Base-by-base conservation (phyloP, 1,140 invertebrate species). In the Lordiphosa clarofinis region DNA sequence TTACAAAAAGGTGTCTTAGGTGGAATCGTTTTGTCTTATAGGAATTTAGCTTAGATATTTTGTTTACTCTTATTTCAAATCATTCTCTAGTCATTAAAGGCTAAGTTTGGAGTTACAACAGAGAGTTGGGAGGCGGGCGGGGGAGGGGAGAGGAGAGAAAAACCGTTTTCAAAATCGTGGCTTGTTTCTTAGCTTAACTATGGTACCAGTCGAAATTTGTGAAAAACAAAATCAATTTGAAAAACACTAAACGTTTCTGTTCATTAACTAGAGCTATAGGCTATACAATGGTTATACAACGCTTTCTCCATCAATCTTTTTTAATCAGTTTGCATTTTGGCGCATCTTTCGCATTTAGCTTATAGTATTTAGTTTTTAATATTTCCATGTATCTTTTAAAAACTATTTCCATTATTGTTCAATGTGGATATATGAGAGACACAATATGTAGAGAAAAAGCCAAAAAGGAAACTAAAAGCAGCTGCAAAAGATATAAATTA, bases 11-110 rank as follows among this genome's bases (percentile, higher is more conserved):
- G 78, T 82, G 64, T 82, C 73, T 84, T 84, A 82, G 78, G 78
- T 82, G 78, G 78, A 82, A 82, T 82, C 78, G 78, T 82, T 82
- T 84, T 82, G 78, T 82, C 78, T 82, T 82, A 31, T 31, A 82
- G 78, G 78, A 82, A 78, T 82, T 82, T 82, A 82, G 78, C 78
- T 82, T 82, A 82, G 78, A 84, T 82, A 84, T 73, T 73, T 76
- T 63, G 68, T 68, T 60, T 82, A 55, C 31, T 63, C 78, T 82
- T 82, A 82, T 82, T 82, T 82, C 78, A 82, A 82, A 82, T 82
- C 78, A 82, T 84, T 84, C 50, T 63, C 79, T 84, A 82, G 76
- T 82, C 75, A 70, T 82, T 75, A 81, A 58, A 68, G 67, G 76
- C 76, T 82, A 75, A 82, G 42, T 66, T 50, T 48, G 43, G 31